Evolutionary conservation across 2,113 vertebrate genomes (phyloP).

Genomic region (Albula goreensis): DNA sequence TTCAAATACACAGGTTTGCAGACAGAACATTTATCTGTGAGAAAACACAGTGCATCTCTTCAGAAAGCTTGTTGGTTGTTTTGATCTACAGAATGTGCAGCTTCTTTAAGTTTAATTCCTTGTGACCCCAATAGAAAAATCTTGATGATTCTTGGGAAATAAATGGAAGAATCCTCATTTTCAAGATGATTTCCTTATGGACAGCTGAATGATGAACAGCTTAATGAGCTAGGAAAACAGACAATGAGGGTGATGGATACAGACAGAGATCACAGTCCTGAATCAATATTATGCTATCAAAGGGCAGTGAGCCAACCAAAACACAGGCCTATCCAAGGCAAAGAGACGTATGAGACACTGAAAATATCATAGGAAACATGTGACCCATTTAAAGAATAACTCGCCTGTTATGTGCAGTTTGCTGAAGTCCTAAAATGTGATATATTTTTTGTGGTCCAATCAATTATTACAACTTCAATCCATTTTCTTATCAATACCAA

Average conservation of each 20-base stretch:
- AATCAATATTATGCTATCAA: not conserved
- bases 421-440: not conserved
- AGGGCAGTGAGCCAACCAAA: not conserved
- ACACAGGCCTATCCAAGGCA: not conserved
- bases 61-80: too few relatives aligned
- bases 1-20: too few relatives aligned
- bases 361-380: not conserved
- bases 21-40: too few relatives aligned
- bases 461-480: not conserved
- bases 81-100: too few relatives aligned
- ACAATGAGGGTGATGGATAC: not conserved
- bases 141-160: not conserved
- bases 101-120: too few relatives aligned
- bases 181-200: not conserved
- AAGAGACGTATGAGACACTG: not conserved
- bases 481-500: not conserved
- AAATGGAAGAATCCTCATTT: not conserved
- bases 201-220: not conserved
- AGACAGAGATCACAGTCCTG: constrained; percentile 1
- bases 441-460: not conserved
- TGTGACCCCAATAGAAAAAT: not conserved
- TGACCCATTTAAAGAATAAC: not conserved
- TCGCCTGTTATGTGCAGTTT: not conserved
- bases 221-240: not conserved
- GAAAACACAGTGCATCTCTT: too few relatives aligned